Base-by-base conservation (phyloP, 2,888 invertebrate species). In the Drosophila pseudotakahashii region DNA sequence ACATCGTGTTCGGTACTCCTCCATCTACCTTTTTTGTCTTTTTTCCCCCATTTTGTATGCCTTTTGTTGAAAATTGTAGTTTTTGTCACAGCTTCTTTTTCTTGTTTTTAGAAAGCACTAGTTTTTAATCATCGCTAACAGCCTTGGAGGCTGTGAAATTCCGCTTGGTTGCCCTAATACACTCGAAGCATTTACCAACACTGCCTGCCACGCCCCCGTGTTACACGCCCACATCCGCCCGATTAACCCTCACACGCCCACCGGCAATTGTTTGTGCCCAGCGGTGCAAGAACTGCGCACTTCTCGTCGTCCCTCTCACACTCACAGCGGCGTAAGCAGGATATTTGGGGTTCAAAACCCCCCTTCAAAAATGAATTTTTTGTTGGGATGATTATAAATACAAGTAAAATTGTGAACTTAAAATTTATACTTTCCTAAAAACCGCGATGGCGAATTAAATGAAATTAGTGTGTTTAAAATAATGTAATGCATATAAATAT, bases 81-180 rank as follows among this genome's bases (percentile, higher is more conserved):
- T 42, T 74, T 70, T 68, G 57, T 30, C 52, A 45, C 10, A 7
- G 16, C 11, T 51, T 26, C 23, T 63, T 45, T 36, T 30, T 26
- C 13, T 3, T 61, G 72, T 66, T 64, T 51, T 34, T 52, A 5
- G 45, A 45, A 34, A 47, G 61, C 63, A 77, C 57, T 77, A 75
- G 51, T 64, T 81, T 48, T 84, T 87, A 84, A 87, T 84, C 75
- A 87, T 30, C 76, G 78, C 44, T 81, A 83, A 86, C 68, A 85
- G 85, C 82, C 61, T 58, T 23, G 36, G 51, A 44, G 75, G 48
- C 64, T 70, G 66, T 13, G 32, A 45, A 59, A 52, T 84, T 74
- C 71, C 81, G 57, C 84, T 73, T 74, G 69, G 81, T 44, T 84
- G 73, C 54, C 53, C 73, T 80, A 58, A 74, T 73, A 57, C 67